Evolutionary conservation across 2,113 vertebrate species (phyloP).

Genomic region (Halcyon malimbica): DNA sequence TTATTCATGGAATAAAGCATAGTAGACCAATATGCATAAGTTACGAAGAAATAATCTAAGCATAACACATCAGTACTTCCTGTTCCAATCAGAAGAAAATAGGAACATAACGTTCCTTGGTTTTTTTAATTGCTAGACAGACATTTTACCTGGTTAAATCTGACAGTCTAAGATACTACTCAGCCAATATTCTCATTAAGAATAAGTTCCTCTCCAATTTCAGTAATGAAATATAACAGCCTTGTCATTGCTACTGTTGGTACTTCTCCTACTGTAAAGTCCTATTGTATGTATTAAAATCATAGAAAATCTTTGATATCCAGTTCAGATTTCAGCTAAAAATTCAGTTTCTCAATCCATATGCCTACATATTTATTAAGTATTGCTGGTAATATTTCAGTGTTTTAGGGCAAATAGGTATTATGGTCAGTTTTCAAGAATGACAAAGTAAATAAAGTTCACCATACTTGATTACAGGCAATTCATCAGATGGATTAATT

Average conservation of each 20-base stretch:
- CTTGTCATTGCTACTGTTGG: neutral
- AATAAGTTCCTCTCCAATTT: neutral
- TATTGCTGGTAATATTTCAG: neutral
- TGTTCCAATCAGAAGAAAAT: neutral
- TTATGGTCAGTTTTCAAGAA: neutral
- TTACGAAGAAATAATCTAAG: neutral
- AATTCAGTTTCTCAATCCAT: neutral
- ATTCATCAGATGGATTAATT: neutral
- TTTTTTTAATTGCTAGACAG: neutral
- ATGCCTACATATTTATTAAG: neutral
- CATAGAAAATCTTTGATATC: neutral
- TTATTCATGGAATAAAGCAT: neutral
- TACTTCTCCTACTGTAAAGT: neutral
- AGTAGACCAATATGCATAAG: neutral
- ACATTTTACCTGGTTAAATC: neutral
- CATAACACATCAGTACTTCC: neutral
- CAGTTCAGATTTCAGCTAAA: neutral
- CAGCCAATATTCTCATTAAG: neutral
- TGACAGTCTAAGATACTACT: neutral
- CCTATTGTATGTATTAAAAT: neutral
- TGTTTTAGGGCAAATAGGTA: neutral
- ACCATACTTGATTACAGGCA: neutral
- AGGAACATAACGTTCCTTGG: neutral
- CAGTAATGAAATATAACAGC: neutral
- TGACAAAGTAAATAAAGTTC: neutral